Base-by-base conservation (phyloP, 2,113 vertebrate genomes). In the Brachyistius frenatus region DNA sequence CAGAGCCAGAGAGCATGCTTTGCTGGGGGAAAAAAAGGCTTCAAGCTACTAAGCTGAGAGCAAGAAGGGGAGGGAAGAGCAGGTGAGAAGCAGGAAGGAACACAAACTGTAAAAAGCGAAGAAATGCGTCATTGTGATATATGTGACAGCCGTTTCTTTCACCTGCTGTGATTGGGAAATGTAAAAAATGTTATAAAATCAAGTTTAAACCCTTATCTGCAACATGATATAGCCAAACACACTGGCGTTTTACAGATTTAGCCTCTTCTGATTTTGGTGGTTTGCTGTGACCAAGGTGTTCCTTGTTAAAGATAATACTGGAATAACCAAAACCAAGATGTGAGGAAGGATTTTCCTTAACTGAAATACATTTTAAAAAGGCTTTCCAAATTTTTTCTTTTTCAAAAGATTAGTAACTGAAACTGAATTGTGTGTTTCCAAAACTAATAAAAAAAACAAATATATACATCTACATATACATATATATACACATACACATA, bases 1-100 rank as follows among this genome's bases (percentile, higher is more conserved):
- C 62, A 52, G 80, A 91, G 90, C 85, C 86, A 91, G 83, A 81
- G 91, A 89, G 84, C 86, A 84, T 57, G 81, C 65, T 86, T 84
- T 82, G 76, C 80, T 66, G 50, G n/a, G 3, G 64, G 78, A 33
- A 44, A 75, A 85, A 78, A 83, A 49, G 72, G 63, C 82, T 85
- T 83, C 85, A 88, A 90, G 75, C 75, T 11, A 30, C 79, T 76
- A 85, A 90, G 78, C 88, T 89, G 80, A 81, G 79, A 85, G 88
- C 56, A 82, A 74, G 87, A 86, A 55, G 62, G 60, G 66, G 66
- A 58, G 73, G 79, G 49, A 84, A 66, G 84, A 62, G 71, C 80
- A 78, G 60, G 78, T 74, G 76, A 47, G 79, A 75, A 74, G 49
- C 54, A 89, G 76, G 47, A 52, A 74, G 74, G 37, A 39, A 69